Conservation (phyloP, 2,888 invertebrate genomes). For the Melieria crassipennis region DNA sequence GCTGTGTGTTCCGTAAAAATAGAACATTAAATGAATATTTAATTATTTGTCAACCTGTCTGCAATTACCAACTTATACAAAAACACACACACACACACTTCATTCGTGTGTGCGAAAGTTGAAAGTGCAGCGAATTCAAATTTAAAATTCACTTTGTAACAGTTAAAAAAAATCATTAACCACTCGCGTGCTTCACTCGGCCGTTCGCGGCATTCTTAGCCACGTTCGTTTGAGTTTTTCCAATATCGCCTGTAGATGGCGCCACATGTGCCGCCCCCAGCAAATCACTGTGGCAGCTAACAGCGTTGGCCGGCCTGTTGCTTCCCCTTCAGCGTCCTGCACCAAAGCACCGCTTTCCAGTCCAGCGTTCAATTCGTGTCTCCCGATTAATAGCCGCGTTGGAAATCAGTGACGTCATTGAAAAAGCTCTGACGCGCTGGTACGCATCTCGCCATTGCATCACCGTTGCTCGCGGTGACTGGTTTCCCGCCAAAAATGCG, state of each 20-base stretch:
- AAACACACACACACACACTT: no score
- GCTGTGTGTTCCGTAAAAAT: no score
- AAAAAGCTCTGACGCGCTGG: slow-evolving; percentile 19
- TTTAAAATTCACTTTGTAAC: no score
- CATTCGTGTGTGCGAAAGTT: no score
- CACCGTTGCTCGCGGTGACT: neutral
- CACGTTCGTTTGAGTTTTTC: neutral
- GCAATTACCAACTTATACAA: no score
- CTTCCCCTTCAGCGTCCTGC: no score
- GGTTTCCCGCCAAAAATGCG: slow-evolving; percentile 53
- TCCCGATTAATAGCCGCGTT: slow-evolving; percentile 21
- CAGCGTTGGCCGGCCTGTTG: neutral
- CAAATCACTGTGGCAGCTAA: neutral
- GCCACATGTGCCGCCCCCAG: neutral
- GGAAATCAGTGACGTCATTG: slow-evolving; percentile 39
- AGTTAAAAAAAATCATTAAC: no score
- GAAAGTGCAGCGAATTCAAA: no score
- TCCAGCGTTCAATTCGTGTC: neutral
- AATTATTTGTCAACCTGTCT: no score
- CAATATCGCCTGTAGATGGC: neutral
- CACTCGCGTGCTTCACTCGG: no score
- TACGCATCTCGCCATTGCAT: neutral
- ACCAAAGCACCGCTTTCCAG: neutral
- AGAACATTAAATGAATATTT: no score
- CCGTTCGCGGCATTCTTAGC: no score